Conservation (phyloP, 2,113 vertebrate genomes). For the Phalacrocorax pelagicus region DNA sequence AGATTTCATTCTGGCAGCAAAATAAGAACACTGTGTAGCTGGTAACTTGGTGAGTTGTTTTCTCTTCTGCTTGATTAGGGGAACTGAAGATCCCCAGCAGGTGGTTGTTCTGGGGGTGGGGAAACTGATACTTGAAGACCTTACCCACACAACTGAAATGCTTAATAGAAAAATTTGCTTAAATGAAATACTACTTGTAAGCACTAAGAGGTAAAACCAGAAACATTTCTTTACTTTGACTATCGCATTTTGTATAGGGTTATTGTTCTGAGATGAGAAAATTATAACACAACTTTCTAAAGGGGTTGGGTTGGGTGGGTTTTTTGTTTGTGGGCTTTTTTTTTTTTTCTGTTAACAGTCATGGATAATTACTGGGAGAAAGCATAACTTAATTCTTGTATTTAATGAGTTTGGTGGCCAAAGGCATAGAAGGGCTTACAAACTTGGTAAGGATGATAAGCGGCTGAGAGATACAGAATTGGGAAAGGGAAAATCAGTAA, state of each 20-base stretch:
- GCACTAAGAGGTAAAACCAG: neutral
- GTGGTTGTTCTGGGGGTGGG: neutral
- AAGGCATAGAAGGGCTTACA: neutral
- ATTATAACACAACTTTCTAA: neutral
- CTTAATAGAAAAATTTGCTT: neutral
- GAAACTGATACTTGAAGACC: neutral
- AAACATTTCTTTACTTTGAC: neutral
- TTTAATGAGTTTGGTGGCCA: neutral
- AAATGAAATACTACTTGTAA: neutral
- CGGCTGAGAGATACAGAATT: neutral
- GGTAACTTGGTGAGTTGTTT: neutral
- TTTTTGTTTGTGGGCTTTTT: too few relatives aligned
- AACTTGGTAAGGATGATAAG: neutral
- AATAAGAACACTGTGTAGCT: conserved; percentile 15
- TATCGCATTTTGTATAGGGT: neutral
- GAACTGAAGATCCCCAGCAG: neutral
- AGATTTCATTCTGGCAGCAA: neutral
- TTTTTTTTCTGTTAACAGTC: neutral
- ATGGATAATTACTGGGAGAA: neutral
- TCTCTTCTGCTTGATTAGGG: conserved; percentile 2
- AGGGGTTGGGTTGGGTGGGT: too few relatives aligned
- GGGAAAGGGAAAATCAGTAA: neutral
- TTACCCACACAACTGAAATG: neutral
- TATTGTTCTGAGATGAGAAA: neutral
- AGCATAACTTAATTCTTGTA: neutral